Evolutionary conservation across 2,888 invertebrate species (phyloP).

Genomic region (Seladonia tumulorum): DNA sequence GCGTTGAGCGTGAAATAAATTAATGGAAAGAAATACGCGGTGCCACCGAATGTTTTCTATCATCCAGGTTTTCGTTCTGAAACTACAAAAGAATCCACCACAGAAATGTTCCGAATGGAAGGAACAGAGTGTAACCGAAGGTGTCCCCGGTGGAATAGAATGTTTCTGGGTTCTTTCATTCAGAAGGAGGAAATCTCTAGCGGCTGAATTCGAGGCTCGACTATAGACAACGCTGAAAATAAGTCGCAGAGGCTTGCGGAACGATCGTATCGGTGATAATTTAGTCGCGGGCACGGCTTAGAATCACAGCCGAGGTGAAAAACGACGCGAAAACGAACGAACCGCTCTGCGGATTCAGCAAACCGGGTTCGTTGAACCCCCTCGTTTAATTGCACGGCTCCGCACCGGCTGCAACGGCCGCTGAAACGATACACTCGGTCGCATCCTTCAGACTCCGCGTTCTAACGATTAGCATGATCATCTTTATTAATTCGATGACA

Average conservation of each 20-base stretch:
- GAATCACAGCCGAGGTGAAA: conserved; percentile 39
- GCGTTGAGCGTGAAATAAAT: no score
- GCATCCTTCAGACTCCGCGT: conserved; percentile 50
- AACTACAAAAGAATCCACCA: background rate
- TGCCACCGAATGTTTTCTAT: background rate
- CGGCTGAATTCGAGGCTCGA: background rate
- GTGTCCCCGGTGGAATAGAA: background rate
- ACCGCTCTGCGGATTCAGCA: conserved; percentile 45
- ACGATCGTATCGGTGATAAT: conserved; percentile 28
- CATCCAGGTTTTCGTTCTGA: background rate
- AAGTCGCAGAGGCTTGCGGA: background rate
- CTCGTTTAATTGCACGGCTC: conserved; percentile 56
- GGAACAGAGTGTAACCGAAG: background rate
- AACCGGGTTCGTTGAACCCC: conserved; percentile 18
- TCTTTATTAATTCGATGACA: conserved; percentile 61
- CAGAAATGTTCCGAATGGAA: background rate
- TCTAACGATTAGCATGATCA: conserved; percentile 57
- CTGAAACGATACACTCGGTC: conserved; percentile 55
- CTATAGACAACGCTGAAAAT: background rate
- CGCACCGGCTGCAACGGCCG: conserved; percentile 33
- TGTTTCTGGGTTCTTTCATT: background rate
- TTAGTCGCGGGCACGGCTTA: conserved; percentile 18
- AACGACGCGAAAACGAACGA: conserved; percentile 31
- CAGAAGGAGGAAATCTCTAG: background rate
- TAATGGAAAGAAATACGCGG: no score